Conservation (phyloP, 2,113 vertebrate genomes). For the Myrmophylax atrothorax region DNA sequence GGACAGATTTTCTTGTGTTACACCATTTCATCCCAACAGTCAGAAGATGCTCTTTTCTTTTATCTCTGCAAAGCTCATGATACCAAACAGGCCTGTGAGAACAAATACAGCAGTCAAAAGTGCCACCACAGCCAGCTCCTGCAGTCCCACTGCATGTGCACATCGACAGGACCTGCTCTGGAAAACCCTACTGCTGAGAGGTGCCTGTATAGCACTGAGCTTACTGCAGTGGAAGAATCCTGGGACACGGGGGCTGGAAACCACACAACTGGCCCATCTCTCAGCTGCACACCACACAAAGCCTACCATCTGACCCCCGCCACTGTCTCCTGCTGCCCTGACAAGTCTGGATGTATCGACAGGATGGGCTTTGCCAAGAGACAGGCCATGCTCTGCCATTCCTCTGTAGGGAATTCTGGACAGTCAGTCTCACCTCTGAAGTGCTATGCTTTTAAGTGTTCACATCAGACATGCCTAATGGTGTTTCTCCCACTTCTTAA, state of each 20-base stretch:
- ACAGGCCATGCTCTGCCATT: neutral
- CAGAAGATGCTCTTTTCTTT: neutral
- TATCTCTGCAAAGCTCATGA: neutral
- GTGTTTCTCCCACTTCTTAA: neutral
- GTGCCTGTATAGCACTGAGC: accelerated
- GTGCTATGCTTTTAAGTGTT: neutral
- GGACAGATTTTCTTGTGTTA: neutral
- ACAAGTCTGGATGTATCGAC: accelerated
- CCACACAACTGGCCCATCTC: neutral
- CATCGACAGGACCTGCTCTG: accelerated
- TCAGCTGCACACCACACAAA: neutral
- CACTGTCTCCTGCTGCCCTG: neutral
- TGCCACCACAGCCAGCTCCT: neutral
- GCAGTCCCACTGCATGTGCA: accelerated
- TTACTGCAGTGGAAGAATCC: neutral
- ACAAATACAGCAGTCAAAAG: neutral
- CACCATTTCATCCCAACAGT: neutral
- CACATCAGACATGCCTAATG: accelerated
- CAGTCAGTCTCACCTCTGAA: neutral
- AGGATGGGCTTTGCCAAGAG: accelerated
- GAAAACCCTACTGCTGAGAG: neutral
- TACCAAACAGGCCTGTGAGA: neutral
- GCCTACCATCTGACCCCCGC: neutral
- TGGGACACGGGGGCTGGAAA: neutral
- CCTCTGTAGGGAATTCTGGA: neutral